Evolutionary conservation across 2,888 invertebrate species (phyloP).

Genomic region (Lasioglossum vierecki): DNA sequence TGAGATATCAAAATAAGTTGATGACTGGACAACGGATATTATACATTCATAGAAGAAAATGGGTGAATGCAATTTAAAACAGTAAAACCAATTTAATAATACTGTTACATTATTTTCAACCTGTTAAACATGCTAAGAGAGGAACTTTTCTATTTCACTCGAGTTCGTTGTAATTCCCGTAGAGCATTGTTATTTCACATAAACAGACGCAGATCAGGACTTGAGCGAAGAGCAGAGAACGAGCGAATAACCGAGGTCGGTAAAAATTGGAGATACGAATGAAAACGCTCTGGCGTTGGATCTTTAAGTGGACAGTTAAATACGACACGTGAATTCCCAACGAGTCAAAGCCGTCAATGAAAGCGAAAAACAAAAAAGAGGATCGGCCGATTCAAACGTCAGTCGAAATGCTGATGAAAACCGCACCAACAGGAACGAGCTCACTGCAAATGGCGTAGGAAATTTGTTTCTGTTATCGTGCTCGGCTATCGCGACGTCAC

Average conservation of each 20-base stretch:
- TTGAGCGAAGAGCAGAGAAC: background rate
- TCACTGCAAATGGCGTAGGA: constrained; percentile 75
- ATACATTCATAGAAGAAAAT: too few relatives aligned
- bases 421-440: constrained; percentile 58
- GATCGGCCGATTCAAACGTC: constrained; percentile 61
- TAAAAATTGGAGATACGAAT: background rate
- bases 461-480: constrained; percentile 79
- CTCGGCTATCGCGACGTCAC: constrained; percentile 75
- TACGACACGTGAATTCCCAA: constrained; percentile 18
- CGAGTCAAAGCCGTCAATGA: constrained; percentile 17
- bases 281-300: background rate
- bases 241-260: background rate
- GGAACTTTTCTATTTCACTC: too few relatives aligned
- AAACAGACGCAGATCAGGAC: too few relatives aligned
- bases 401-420: constrained; percentile 64
- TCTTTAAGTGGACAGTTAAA: constrained; percentile 19
- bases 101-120: too few relatives aligned
- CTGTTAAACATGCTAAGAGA: too few relatives aligned
- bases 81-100: too few relatives aligned
- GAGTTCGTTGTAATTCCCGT: too few relatives aligned
- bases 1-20: background rate
- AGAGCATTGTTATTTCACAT: too few relatives aligned
- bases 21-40: background rate
- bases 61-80: too few relatives aligned
- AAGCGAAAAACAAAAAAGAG: constrained; percentile 13